Conservation (phyloP, 2,113 vertebrate species). For the Dipodomys spectabilis region DNA sequence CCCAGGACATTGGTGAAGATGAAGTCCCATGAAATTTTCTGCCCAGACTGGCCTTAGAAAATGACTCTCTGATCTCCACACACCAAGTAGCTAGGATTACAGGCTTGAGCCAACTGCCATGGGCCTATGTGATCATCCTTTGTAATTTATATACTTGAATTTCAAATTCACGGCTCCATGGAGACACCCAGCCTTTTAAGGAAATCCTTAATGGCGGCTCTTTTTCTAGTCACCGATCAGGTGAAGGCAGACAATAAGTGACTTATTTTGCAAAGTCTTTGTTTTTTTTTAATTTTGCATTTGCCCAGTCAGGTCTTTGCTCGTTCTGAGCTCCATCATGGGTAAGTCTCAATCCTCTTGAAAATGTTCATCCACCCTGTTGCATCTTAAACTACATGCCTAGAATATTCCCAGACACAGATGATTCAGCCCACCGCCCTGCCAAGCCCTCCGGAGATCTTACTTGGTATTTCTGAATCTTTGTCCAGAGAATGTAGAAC, state of each 20-base stretch:
- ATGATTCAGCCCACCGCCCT: not conserved
- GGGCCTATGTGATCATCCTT: not conserved
- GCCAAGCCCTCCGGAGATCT: accelerated
- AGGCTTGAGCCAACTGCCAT: not conserved
- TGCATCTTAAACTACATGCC: accelerated
- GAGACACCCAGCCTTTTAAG: not conserved
- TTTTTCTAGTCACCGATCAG: accelerated
- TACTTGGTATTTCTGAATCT: conserved; percentile 90
- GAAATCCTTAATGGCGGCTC: not conserved
- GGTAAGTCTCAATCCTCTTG: not conserved
- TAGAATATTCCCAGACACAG: accelerated
- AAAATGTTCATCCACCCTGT: not conserved
- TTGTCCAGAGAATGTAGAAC: conserved; percentile 89
- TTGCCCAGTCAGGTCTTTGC: too few species aligned
- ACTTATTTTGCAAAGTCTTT: not conserved
- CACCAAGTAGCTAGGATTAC: too few species aligned
- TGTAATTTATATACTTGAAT: not conserved
- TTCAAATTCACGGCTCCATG: not conserved
- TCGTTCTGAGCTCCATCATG: not conserved
- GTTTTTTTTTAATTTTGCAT: too few species aligned
- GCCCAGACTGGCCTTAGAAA: too few species aligned
- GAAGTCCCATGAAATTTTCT: too few species aligned
- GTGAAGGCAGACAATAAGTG: not conserved
- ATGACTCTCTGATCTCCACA: too few species aligned
- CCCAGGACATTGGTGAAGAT: too few species aligned